Evolutionary conservation across 2,797 vertebrate genomes (phyloP), one percentile per base, ranked within the genome.

Genomic region (Onychomys arenicola): DNA sequence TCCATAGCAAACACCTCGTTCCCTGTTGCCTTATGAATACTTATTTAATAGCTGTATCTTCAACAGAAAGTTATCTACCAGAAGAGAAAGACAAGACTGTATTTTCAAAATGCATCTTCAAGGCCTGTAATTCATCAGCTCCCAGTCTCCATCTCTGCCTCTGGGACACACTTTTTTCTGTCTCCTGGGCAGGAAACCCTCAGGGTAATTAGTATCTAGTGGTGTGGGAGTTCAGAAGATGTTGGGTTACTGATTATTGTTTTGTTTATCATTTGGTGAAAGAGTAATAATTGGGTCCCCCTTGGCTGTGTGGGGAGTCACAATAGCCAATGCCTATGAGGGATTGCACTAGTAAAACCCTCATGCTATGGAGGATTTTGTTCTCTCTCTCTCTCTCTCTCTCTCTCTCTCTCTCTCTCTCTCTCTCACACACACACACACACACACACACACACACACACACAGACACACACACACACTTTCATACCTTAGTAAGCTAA

Each of bases 281-380:
- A 93, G 90, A 91, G 17, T 94, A 83, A 43, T 98, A 97, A 97
- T 97, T 98, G 93, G 84, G 89, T 97, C 97, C 95, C 95, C 5
- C 29, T 96, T 77, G 96, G 34, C 55, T 76, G 2, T 80, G 85
- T 80, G 63, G n/a, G 16, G 91, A 96, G 27, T 94, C 67, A 95
- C 40, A 46, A 29, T 61, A 80, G 43, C 49, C 37, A 76, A 14
- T 95, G 8, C 91, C 93, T 91, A 2, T 67, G 94, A 93, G 97
- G 93, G 84, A 83, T 75, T 71, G 69, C n/a, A 95, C 27, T 90
- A 97, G 92, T 97, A 94, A 97, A 96, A 86, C 71, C 88, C 88
- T 92, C 40, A 88, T 91, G 89, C 83, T 96, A 1, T 94, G 96
- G 67, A 97, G 95, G 80, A 80, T 97, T 97, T 86, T 80, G 14